Evolutionary conservation across 1,140 invertebrate genomes (phyloP), one percentile per base, ranked within the genome.

Genomic region (Prorops nasuta): DNA sequence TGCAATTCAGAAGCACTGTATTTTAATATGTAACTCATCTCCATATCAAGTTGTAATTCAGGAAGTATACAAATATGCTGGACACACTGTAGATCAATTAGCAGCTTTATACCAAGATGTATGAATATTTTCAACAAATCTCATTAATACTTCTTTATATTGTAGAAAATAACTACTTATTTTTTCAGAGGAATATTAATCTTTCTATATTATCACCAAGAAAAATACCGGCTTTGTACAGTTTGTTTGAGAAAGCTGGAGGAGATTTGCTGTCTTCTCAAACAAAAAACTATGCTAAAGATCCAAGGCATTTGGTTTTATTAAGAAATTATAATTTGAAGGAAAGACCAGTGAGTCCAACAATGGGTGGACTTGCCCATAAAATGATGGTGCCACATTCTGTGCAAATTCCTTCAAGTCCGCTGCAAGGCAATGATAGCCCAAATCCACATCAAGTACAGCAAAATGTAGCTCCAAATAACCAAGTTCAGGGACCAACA

Each of bases 271-370:
- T 81, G 22, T 81, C 84, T 0, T 87, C 87, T 0, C 85, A 90
- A 50, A 89, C 85, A 3, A 94, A 96, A 69, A 94, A 94, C 66
- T 97, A 94, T 71, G 90, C 92, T 0, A 91, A 93, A 76, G 92
- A 94, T 73, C 84, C 86, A 0, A 75, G 91, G 12, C 91, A 94
- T 77, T 78, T 95, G 43, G 88, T 94, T 4, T 74, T 94, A 7
- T 71, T 94, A 0, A 52, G 72, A 21, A 72, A 74, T 65, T 77
- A 79, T 58, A 88, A 86, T 62, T 72, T 91, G n/a, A 91, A 91
- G 65, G 90, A 92, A 67, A 77, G 89, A 28, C 87, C 89, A 1
- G 80, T 90, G 0, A 91, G 88, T 71, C 89, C 89, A 2, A 81
- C 80, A 20, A 80, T 80, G 51, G 64, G 79, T 51, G 56, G 63